Evolutionary conservation across 1,140 invertebrate genomes (phyloP), one percentile per base, ranked within the genome.

Genomic region (Hycleus phaleratus): DNA sequence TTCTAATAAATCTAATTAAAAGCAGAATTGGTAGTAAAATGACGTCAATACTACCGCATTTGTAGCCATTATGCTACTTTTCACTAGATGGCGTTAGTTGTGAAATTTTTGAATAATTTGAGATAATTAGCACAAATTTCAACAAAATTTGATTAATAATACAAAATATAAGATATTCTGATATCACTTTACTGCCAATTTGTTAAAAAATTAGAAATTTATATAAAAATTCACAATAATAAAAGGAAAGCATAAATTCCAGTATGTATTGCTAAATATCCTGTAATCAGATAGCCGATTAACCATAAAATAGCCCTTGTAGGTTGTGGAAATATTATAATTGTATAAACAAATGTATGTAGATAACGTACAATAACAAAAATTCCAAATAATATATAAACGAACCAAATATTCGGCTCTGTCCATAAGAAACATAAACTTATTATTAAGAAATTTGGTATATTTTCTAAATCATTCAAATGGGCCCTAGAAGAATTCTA

Each of bases 381-480:
- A 0, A 72, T 45, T 45, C 76, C 68, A 66, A 78, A 79, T 42
- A 77, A 61, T n/a, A 69, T 50, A 24, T 68, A 54, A 24, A 77
- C 78, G 4, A 65, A 49, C 32, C 54, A 59, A 0, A 62, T 26
- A 24, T 63, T 58, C 1, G 78, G 78, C 11, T 64, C 62, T 3
- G 74, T 77, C 1, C 68, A 59, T 3, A 78, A 64, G 58, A 78
- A 81, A 3, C 76, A 51, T 4, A 77, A 67, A 9, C 69, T 74
- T 26, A 78, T 64, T 12, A 76, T 56, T 8, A 78, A 63, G 56
- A 79, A 80, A 2, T 73, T 68, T 3, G 75, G 61, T 9, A 80
- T 76, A 56, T 79, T 80, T 64, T 80, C 79, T 45, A 80, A 58
- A 63, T 80, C 79, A 60, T 80, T 80, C 59, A 72, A 63, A 60